A percentile compares a stretch with the other conserved stretches of the same genome.
These are phyloP conservation scores for Dasyornis broadbenti DNA, from an alignment of 2,113 vertebrate species.

Conservation along the genomic window DNA sequence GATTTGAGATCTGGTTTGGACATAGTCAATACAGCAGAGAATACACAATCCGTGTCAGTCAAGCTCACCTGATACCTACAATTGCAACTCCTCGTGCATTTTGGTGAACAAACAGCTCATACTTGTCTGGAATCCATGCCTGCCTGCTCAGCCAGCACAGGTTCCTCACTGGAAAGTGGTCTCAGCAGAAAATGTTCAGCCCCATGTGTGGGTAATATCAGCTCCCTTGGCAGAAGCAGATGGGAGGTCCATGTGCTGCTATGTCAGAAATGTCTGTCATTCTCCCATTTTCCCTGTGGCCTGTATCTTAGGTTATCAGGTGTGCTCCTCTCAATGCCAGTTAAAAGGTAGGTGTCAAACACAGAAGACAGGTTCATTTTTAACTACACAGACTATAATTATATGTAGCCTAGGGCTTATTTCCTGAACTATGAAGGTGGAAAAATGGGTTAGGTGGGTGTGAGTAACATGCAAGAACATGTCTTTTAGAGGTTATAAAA, in stretches of 20 bases:
- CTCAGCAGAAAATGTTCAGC: background rate
- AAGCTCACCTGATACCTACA: background rate
- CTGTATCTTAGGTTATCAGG: conserved; percentile 35
- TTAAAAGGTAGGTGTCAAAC: conserved; percentile 41
- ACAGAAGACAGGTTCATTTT: conserved; percentile 53
- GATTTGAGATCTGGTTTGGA: background rate
- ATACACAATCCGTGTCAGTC: background rate
- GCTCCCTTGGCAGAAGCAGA: conserved; percentile 1
- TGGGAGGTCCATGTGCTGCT: conserved; percentile 32
- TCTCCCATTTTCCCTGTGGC: background rate
- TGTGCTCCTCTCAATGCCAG: background rate
- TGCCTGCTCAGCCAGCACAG: background rate
- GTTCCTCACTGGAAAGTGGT: background rate
- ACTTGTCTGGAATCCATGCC: background rate
- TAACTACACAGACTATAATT: conserved; percentile 50
- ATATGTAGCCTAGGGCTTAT: conserved; percentile 44
- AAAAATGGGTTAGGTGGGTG: conserved; percentile 56
- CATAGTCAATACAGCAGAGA: background rate
- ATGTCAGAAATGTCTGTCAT: conserved; percentile 8
- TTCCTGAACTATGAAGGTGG: conserved; percentile 34
- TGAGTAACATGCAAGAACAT: conserved; percentile 18
- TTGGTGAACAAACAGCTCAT: background rate
- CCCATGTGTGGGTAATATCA: background rate
- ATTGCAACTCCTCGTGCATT: background rate
- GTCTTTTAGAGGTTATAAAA: conserved; percentile 44